These are phyloP conservation scores for Papilio polyxenes DNA, from an alignment of 1,140 invertebrate species.

Conservation along the genomic window DNA sequence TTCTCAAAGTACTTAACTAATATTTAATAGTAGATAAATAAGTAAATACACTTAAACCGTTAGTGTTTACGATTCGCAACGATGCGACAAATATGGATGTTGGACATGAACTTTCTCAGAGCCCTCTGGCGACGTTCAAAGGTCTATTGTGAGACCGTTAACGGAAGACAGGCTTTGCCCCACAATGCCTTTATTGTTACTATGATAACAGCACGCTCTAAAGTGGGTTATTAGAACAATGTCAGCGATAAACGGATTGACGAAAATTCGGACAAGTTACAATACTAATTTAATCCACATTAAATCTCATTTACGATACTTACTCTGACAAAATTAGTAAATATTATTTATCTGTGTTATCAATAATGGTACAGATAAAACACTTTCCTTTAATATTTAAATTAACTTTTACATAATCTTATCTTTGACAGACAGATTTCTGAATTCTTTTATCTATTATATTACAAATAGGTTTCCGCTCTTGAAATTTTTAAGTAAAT, in stretches of 20 bases:
- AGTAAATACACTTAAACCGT: conserved; percentile 3
- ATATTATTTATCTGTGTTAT: conserved; percentile 5
- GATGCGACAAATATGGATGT: conserved; percentile 23
- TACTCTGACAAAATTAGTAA: neutral
- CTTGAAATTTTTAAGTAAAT: neutral
- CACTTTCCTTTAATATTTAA: neutral
- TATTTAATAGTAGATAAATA: neutral
- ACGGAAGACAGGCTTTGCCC: conserved; percentile 30
- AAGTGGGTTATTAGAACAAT: conserved; percentile 39
- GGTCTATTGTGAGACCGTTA: conserved; percentile 32
- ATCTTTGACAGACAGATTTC: neutral
- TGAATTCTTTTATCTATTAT: neutral
- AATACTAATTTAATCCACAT: neutral
- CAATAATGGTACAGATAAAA: neutral
- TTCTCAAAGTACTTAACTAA: neutral
- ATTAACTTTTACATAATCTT: neutral
- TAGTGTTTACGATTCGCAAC: conserved; percentile 15
- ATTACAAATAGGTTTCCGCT: neutral
- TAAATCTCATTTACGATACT: conserved; percentile 13
- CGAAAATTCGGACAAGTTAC: conserved; percentile 19
- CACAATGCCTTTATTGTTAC: conserved; percentile 30
- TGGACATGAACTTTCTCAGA: conserved; percentile 28
- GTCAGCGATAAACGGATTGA: conserved; percentile 24
- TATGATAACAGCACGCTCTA: conserved; percentile 12
- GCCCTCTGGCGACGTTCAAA: conserved; percentile 24